Evolutionary conservation across 2,888 invertebrate genomes (phyloP), one percentile per base, ranked within the genome.

Genomic region (Andrena trimmerana): DNA sequence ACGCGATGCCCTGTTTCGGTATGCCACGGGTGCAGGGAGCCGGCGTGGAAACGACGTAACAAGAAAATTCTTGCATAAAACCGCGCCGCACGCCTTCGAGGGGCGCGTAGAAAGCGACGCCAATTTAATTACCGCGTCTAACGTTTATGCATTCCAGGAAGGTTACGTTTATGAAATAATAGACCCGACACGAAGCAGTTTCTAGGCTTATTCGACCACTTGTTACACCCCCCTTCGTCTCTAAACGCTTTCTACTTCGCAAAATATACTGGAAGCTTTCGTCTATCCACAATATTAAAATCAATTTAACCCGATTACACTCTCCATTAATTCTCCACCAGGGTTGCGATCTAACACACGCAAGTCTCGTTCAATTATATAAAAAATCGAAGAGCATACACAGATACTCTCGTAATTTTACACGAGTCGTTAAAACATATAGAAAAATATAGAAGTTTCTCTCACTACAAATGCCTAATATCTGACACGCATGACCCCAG

Each of bases 21-120:
- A 62, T 52, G 59, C 62, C 42, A 50, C 59, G 54, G 72, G 63
- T 33, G 59, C 48, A 69, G 60, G 42, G 13, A 81, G 66, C 60
- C 67, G 67, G 69, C 66, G 65, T 65, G 31, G 66, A 67, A 57
- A 29, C 82, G 72, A 82, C 63, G 48, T 29, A 82, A 70, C 68
- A 42, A 76, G 83, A 83, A 83, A 83, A 83, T 83, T 67, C 76
- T 71, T 76, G 83, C 83, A 83, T 83, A 68, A 76, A 76, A 65
- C 29, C 76, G 36, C 63, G 66, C 3, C 62, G 60, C 82, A 71
- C 75, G 54, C 75, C 82, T 81, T 71, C 54, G 57, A 8, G 52
- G 27, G 27, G 63, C 20, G 20, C n/a, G 52, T 66, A 62, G 70
- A 71, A 74, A 82, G 42, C 52, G 66, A 68, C 27, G 42, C 27